Conservation (phyloP, 1,140 invertebrate species). For the Orchestia grillus region DNA sequence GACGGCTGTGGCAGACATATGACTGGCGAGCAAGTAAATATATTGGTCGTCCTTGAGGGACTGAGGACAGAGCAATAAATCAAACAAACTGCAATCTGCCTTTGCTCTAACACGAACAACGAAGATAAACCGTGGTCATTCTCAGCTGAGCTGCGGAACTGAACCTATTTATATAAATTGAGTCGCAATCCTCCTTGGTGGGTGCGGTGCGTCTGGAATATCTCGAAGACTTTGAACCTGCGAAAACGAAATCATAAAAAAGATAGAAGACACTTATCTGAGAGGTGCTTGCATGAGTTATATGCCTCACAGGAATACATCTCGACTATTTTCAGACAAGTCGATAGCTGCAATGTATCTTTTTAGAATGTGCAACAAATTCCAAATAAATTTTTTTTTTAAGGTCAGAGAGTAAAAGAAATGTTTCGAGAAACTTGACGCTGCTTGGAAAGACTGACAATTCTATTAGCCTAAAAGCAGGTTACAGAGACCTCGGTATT, state of each 20-base stretch:
- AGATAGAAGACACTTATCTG: not conserved
- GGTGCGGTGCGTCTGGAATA: not conserved
- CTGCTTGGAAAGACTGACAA: not conserved
- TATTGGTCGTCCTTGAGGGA: not conserved
- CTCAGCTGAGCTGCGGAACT: not conserved
- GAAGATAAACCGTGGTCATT: constrained; percentile 21
- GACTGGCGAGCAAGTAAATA: constrained; percentile 20
- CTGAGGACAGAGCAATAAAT: not conserved
- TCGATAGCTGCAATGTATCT: not conserved
- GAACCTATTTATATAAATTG: not conserved
- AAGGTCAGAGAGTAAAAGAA: not conserved
- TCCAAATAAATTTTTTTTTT: not conserved
- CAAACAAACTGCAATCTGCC: constrained; percentile 35
- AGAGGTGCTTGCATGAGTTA: not conserved
- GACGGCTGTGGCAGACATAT: not conserved
- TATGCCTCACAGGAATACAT: not conserved
- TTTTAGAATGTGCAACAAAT: not conserved
- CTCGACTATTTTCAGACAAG: not conserved
- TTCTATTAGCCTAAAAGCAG: not conserved
- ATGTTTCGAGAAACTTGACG: not conserved
- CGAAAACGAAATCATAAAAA: not conserved
- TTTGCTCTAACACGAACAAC: not conserved
- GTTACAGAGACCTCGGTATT: too few relatives aligned
- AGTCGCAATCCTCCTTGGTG: not conserved
- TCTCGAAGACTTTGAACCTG: not conserved